Evolutionary conservation across 2,888 invertebrate genomes (phyloP).

Genomic region (Erebia epiphron): DNA sequence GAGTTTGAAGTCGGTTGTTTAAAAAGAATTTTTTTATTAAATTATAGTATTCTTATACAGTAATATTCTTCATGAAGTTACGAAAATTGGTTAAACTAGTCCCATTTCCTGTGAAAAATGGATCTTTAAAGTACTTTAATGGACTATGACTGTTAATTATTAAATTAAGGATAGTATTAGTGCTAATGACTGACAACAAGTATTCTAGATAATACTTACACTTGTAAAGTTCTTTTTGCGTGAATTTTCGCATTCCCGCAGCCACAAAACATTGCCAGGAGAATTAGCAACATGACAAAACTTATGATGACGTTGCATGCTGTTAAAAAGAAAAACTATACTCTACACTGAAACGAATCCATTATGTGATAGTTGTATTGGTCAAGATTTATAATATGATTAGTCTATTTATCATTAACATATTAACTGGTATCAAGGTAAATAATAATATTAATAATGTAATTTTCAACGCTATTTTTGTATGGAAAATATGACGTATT

Average conservation of each 20-base stretch:
- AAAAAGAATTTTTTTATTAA: no score
- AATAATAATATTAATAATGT: background rate
- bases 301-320: constrained; percentile 63
- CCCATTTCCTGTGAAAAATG: no score
- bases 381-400: background rate
- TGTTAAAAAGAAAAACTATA: background rate
- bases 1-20: no score
- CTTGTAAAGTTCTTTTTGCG: constrained; percentile 68
- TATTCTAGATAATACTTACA: constrained; percentile 55
- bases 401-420: background rate
- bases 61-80: no score
- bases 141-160: no score
- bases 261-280: constrained; percentile 78
- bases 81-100: no score
- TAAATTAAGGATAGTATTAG: no score
- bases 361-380: background rate
- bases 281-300: constrained; percentile 71
- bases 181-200: no score
- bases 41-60: no score
- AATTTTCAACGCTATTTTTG: background rate
- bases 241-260: constrained; percentile 69
- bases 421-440: background rate
- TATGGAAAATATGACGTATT: background rate
- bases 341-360: background rate
- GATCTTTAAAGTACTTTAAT: no score